Base-by-base conservation (phyloP, 2,113 vertebrate species). In the Corythoichthys intestinalis region DNA sequence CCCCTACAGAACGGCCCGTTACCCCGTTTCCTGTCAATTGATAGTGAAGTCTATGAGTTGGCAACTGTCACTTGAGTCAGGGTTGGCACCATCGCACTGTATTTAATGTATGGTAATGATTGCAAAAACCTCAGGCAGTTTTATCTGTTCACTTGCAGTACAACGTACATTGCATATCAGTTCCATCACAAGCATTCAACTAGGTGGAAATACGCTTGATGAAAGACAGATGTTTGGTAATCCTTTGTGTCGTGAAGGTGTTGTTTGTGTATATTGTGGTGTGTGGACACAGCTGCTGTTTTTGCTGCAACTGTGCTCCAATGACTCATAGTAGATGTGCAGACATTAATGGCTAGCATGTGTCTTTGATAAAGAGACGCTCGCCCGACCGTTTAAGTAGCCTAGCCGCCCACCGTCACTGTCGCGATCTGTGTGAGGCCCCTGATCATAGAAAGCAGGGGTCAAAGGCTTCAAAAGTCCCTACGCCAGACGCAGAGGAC, bases 321-420 rank as follows among this genome's bases (percentile, higher is more conserved):
- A 56, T 88, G 85, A 86, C 63, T 84, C 85, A 87, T 58, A 38
- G 68, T 2, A 20, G 60, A 71, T 2, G 7, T 65, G 17, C 37
- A 80, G 71, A 79, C 64, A 81, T 67, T 71, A 79, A 41, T 59
- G 71, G 74, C 17, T 28, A 12, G 67, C 60, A 15, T 63, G 38
- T 60, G 46, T 56, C 50, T 34, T 61, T 72, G 54, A 81, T 66
- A 70, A 71, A 47, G 2, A 63, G 14, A 20, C 17, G 50, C 76
- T 47, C 17, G 47, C 41, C 68, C 10, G 0, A 8, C 38, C 58
- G 11, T 39, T 64, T 58, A 79, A 8, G 4, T n/a, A 37, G 63
- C 80, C 67, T 78, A 80, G 71, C 80, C 84, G 83, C 86, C 84
- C 77, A 80, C 67, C 72, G 75, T 76, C 76, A 82, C 54, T 60